Base-by-base conservation (phyloP, 2,888 invertebrate species). In the Polylopha cassiicola region DNA sequence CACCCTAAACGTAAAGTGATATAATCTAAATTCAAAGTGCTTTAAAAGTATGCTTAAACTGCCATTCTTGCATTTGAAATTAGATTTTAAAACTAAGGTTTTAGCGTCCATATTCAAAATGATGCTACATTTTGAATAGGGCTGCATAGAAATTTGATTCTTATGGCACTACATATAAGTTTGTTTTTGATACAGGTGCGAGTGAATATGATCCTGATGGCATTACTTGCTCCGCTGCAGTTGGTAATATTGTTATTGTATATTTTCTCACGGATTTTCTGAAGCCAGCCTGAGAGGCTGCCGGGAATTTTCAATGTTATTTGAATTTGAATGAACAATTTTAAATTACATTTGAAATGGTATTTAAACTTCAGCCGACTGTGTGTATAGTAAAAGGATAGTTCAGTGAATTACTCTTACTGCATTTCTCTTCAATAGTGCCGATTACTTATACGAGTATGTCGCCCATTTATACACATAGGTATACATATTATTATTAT, bases 231-330 rank as follows among this genome's bases (percentile, higher is more conserved):
- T 54, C 47, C 41, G 51, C 18, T 53, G 52, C 51, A 65, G 58
- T 58, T 39, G 53, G 67, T 67, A 71, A 70, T 63, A 61, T 57
- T 57, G 61, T 67, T 66, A 65, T 66, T 63, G 55, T 63, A 55
- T 60, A 59, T 64, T 67, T 63, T 56, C 55, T 55, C 56, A 47
- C 56, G 62, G 69, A 70, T 71, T 71, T 64, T 52, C 13, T n/a
- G n/a, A n/a, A 21, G 17, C 33, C 23, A 23, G 28, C 28, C 17
- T 6, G 18, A 22, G 22, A 17, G 24, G 14, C 30, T 15, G 38
- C 31, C 28, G 23, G 9, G 34, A 34, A 29, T 28, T 39, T 39
- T 39, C 33, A 33, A 33, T 18, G 39, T 34, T 23, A 29, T 33
- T 39, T 28, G 21, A 28, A 16, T 28, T 13, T 29, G 6, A 39